Conservation (phyloP, 2,888 invertebrate species). For the Operophtera brumata region DNA sequence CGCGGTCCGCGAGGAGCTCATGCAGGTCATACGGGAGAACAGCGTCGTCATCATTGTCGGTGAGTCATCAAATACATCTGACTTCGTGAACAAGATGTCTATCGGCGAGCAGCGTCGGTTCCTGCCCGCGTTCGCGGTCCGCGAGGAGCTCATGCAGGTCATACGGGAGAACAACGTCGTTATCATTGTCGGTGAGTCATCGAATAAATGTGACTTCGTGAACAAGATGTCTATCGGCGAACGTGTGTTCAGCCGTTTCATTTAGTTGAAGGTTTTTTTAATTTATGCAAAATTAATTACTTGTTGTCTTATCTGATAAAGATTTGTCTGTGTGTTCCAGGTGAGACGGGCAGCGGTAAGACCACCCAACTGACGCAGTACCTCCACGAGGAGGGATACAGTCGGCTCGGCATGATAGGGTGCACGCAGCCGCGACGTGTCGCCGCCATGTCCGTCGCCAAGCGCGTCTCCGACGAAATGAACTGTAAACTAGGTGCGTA, state of each 20-base stretch:
- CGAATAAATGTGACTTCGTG: conserved; percentile 87
- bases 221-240: conserved; percentile 84
- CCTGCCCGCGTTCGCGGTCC: conserved; percentile 96
- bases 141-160: conserved; percentile 94
- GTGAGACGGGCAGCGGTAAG: conserved; percentile 97
- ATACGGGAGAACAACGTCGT: conserved; percentile 96
- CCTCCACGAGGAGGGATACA: conserved; percentile 97
- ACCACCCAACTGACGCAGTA: conserved; percentile 99
- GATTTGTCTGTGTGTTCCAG: conserved; percentile 47
- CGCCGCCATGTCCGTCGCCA: conserved; percentile 99
- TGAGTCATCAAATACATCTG: conserved; percentile 73
- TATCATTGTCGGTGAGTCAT: conserved; percentile 89
- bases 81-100: conserved; percentile 87
- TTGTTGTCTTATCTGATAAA: neutral
- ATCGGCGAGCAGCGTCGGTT: conserved; percentile 92
- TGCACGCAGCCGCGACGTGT: conserved; percentile 98
- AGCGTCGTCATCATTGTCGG: conserved; percentile 96
- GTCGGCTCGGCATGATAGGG: conserved; percentile 95
- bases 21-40: conserved; percentile 96
- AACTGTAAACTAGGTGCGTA: conserved; percentile 86
- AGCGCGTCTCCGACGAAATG: conserved; percentile 99
- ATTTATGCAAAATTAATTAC: too few species aligned
- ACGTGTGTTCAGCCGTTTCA: too few species aligned
- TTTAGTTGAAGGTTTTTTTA: too few species aligned
- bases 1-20: conserved; percentile 94